Evolutionary conservation across 2,113 vertebrate species (phyloP), one percentile per base, ranked within the genome.

Genomic region (Rhinopomastus cyanomelas): DNA sequence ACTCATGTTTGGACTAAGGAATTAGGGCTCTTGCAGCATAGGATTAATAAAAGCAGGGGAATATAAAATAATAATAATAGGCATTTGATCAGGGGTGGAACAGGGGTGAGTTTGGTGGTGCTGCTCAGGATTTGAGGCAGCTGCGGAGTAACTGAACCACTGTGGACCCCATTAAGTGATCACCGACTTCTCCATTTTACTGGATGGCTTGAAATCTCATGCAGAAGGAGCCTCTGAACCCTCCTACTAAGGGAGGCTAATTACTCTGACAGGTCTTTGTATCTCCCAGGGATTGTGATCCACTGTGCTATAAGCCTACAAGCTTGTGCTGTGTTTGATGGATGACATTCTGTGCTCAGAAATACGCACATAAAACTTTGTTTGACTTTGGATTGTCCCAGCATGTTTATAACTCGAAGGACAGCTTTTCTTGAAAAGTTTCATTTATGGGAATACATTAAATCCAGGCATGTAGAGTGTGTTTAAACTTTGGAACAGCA

Each of bases 281-380:
- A 3, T 14, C 36, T 59, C 34, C 39, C 8, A 6, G 3, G 59
- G 62, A 10, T 27, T 3, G 3, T 22, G 29, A 68, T 79, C 42
- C 51, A 36, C 19, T 3, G 2, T 4, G 7, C 19, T 0, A 0
- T 2, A 46, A 20, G 18, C 22, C 22, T 42, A 12, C 2, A 8
- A 14, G 55, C 18, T 61, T 19, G 7, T 3, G 3, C 26, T 30
- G n/a, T 5, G 16, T 22, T 82, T 65, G 75, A 34, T 9, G 65
- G 51, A 46, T 62, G 51, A 37, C 15, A 37, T 26, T 46, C 44
- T 17, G 13, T 25, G 29, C 77, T 72, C 75, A 34, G 20, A 34
- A 81, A 37, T 4, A 30, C 9, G 2, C 81, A 17, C 62, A 14
- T 15, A 21, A 34, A 36, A n/a, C 80, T 59, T 16, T 32, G 1